phyloP scores from a whole-genome alignment of 2,113 vertebrate species.

The Tachysurus fulvidraco region DNA sequence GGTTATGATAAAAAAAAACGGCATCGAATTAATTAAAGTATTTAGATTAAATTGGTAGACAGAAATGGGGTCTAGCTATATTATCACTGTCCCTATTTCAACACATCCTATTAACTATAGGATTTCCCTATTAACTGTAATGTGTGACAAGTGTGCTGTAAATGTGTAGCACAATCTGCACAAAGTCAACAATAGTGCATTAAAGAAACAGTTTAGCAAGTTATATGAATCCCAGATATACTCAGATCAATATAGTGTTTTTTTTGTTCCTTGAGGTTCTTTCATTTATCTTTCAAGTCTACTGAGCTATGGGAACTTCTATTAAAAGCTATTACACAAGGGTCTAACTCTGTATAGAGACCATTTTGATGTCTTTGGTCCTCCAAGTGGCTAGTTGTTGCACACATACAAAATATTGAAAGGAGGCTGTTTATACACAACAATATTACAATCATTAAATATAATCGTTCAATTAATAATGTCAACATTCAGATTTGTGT shows the following conservation, averaged over 20 bases:
- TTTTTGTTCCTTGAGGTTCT: too few relatives aligned
- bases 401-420: too few relatives aligned
- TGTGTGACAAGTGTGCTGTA: neutral
- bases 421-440: too few relatives aligned
- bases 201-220: neutral
- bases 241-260: neutral
- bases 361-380: too few relatives aligned
- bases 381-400: too few relatives aligned
- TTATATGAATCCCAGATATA: neutral
- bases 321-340: neutral
- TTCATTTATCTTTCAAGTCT: too few relatives aligned
- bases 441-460: too few relatives aligned
- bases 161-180: neutral
- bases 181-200: neutral
- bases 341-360: neutral
- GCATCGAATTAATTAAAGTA: neutral
- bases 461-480: too few relatives aligned
- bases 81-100: neutral
- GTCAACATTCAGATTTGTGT: too few relatives aligned
- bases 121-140: neutral
- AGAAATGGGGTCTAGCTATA: neutral
- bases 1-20: neutral
- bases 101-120: neutral
- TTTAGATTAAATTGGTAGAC: neutral
- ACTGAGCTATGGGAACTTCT: neutral